Evolutionary conservation across 1,140 invertebrate species (phyloP), one percentile per base, ranked within the genome.

Genomic region (Drosophila funebris): DNA sequence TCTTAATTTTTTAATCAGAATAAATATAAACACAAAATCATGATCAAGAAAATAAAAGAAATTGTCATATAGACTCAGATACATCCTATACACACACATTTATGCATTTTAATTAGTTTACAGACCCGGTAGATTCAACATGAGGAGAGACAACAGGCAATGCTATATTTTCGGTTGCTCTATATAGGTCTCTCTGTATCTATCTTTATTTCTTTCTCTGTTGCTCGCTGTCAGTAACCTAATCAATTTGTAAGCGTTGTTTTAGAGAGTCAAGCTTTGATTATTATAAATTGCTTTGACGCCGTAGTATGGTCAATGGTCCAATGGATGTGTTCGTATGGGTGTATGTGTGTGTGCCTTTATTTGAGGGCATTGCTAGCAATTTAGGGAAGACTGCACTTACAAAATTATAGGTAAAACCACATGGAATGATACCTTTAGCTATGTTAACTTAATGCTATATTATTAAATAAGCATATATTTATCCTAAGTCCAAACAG

Each of bases 41-140:
- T n/a, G n/a, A n/a, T n/a, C n/a, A n/a, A n/a, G n/a, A n/a, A n/a
- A n/a, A n/a, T n/a, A n/a, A n/a, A n/a, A n/a, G n/a, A n/a, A n/a
- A n/a, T 67, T 54, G 52, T 63, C 68, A 71, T 71, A 56, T 41
- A 29, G 20, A 71, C 48, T 36, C 13, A 20, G n/a, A n/a, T 13
- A 22, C 13, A n/a, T 24, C 1, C 11, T n/a, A 56, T 31, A 5
- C 22, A 3, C 20, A 13, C 33, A 14, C 41, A 29, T 29, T 33
- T 68, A 71, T 71, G 68, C 72, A 81, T 82, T 84, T 87, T 88
- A 87, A 88, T 87, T 82, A 82, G 78, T 78, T 76, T 72, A 11
- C 14, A 5, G 24, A n/a, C n/a, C n/a, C 24, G 13, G 13, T 29
- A n/a, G 41, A 41, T 9, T 41, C 9, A 4, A 8, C 39, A 41